These are phyloP conservation scores for Lepidurus couesii DNA, from an alignment of 1,140 invertebrate genomes.

Conservation along the genomic window DNA sequence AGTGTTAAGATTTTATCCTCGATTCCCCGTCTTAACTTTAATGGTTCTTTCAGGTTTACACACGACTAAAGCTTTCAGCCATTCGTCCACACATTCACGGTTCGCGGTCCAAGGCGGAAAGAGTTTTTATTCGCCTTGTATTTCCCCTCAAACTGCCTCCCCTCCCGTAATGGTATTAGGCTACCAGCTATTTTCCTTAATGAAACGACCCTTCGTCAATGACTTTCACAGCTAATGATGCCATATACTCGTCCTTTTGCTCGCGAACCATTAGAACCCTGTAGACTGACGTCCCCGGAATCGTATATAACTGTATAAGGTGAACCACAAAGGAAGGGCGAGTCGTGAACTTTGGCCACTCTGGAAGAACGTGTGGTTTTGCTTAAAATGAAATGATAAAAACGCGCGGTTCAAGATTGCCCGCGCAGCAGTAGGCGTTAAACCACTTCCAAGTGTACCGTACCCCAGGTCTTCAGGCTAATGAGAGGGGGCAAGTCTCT, in stretches of 20 bases:
- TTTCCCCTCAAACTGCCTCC: no score
- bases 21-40: neutral
- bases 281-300: no score
- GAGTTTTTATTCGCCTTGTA: no score
- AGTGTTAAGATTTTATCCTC: neutral
- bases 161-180: no score
- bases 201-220: neutral
- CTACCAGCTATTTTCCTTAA: neutral
- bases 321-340: neutral
- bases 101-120: no score
- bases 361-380: neutral
- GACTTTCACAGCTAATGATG: neutral
- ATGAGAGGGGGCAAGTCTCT: slow-evolving; percentile 20
- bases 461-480: neutral
- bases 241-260: neutral
- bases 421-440: neutral
- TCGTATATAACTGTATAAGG: neutral
- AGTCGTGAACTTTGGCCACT: neutral
- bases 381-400: neutral
- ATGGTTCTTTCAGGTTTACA: neutral
- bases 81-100: no score
- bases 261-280: neutral
- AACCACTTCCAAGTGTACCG: neutral
- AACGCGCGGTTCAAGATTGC: neutral
- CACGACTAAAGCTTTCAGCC: neutral